Evolutionary conservation across 1,140 invertebrate species (phyloP), one percentile per base, ranked within the genome.

Genomic region (Lycorma delicatula): DNA sequence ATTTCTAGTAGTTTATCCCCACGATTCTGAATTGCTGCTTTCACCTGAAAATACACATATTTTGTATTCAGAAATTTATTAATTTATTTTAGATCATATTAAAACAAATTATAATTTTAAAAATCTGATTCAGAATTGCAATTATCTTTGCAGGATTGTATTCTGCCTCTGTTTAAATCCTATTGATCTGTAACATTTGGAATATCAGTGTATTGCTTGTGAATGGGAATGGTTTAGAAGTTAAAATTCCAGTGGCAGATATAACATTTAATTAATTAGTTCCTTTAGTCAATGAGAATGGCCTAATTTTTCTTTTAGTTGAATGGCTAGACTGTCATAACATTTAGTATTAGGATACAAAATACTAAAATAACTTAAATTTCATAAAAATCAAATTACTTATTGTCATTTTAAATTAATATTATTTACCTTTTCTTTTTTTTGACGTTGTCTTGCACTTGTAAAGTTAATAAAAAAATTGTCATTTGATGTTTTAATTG

Each of bases 1-100:
- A 90, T 86, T 60, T 77, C 79, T 50, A 84, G 71, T 16, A 91
- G 74, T 64, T 86, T 79, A 64, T 81, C 70, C 0, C 81, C 81
- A 59, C 87, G 74, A 70, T 65, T 77, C 58, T 70, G 73, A 64
- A 66, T 29, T 49, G 58, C 59, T 12, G n/a, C 51, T 18, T 48
- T 54, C 1, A 41, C 49, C 60, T 61, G 26, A 29, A 60, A 51
- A 4, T 36, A 18, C 7, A 52, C 16, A 16, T 12, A n/a, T 23
- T 16, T 9, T n/a, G 6, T 6, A 6, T 46, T n/a, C n/a, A n/a
- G n/a, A n/a, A n/a, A 16, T 11, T 46, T 11, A n/a, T 6, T n/a
- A 46, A 46, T 46, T 6, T 20, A 13, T 31, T 31, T 31, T 7
- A 13, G 6, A 7, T 6, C 6, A 31, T 7, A 31, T 31, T 31